Evolutionary conservation across 2,888 invertebrate genomes (phyloP), one percentile per base, ranked within the genome.

Genomic region (Amiota mariae): DNA sequence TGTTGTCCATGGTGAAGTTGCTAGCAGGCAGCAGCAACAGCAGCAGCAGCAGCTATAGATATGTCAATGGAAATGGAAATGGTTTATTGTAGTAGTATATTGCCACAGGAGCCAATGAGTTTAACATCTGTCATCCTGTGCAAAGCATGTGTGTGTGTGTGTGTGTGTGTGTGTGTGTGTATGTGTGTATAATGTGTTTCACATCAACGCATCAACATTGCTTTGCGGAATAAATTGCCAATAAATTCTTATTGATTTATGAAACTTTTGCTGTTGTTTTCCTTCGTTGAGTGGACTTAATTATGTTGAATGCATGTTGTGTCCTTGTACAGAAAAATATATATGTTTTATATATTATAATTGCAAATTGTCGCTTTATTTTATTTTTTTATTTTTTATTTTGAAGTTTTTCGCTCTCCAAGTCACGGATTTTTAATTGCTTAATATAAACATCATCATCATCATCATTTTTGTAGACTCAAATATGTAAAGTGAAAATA

Each of bases 161-260:
- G n/a, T n/a, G n/a, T n/a, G n/a, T n/a, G n/a, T n/a, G n/a, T n/a
- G n/a, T n/a, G n/a, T n/a, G n/a, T n/a, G n/a, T n/a, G n/a, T n/a
- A n/a, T 24, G 3, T 59, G 2, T 8, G n/a, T 36, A 36, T 6
- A 36, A 36, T 36, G 3, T 59, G 18, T 10, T 15, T 20, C 20
- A 20, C 59, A 20, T 59, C 59, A 18, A 59, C 63, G 63, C 46
- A 46, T 63, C 46, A n/a, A n/a, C 63, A 4, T 15, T 63, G 24
- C 46, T 13, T 11, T 46, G 63, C 63, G 46, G 8, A 59, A 36
- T 13, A 46, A 63, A 63, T 24, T 63, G 46, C 36, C 63, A 63
- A 63, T 63, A 63, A 63, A 63, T 63, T 36, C 15, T 46, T 63
- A 63, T 63, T 63, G 63, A 63, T 63, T 63, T 63, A 63, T 63